Evolutionary conservation across 1,140 invertebrate species (phyloP), one percentile per base, ranked within the genome.

Genomic region (Pseudomyrmex sp.): DNA sequence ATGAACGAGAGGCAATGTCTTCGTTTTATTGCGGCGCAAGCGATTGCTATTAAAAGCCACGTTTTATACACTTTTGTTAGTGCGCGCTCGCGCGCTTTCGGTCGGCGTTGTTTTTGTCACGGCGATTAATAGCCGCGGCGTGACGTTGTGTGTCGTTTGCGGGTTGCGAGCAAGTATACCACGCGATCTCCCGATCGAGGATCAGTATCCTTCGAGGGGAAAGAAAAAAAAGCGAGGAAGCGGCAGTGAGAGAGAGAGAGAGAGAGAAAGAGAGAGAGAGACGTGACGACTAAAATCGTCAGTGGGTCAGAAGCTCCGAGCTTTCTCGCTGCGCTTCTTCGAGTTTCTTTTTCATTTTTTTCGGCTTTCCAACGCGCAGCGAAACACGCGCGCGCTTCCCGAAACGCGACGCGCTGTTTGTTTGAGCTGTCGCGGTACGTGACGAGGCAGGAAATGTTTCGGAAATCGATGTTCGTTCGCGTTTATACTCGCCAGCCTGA

Each of bases 361-460:
- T 23, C 20, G 44, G 72, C 79, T 75, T 75, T 82, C 48, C 59
- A 59, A 52, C 63, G 48, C n/a, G 50, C 65, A 26, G 26, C 26
- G 26, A 26, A 26, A 13, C 75, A 12, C n/a, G 50, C 65, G 69
- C 56, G 48, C 69, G 72, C 72, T 75, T 87, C 61, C 76, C 68
- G 73, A 58, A 35, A 61, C n/a, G 73, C 88, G 93, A 93, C 89
- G 70, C 83, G 52, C 23, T 89, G 92, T 93, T 94, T 94, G 89
- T 94, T 94, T 93, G 89, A 90, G 75, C 91, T 92, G 92, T 94
- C 92, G 66, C 79, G 62, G 70, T 46, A 69, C 86, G 82, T 91
- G 89, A 91, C 87, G 83, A 48, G 86, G 82, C 90, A 90, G 91
- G 91, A 92, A 92, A 89, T 77, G 87, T 88, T 89, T 89, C 82